A percentile compares a stretch with the other conserved stretches of the same genome.
phyloP scores from a whole-genome alignment of 2,888 invertebrate genomes.

The Uloborus plumipes region DNA sequence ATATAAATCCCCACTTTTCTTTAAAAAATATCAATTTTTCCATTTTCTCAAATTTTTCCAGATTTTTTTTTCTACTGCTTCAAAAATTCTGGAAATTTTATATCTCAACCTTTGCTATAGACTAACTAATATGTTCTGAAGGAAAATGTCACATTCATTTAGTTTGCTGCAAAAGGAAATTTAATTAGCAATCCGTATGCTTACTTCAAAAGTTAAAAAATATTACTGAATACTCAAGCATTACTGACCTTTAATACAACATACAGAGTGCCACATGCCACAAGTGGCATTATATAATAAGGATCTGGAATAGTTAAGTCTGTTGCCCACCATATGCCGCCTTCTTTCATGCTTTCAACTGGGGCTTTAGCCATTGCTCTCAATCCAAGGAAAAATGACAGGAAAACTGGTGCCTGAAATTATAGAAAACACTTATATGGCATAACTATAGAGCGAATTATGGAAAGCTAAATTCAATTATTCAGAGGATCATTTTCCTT shows the following conservation, averaged over 20 bases:
- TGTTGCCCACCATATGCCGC: conserved; percentile 92
- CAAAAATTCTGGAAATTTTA: too few relatives aligned
- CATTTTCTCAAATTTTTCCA: too few relatives aligned
- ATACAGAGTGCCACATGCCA: conserved; percentile 86
- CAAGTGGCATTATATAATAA: conserved; percentile 85
- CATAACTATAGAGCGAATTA: too few relatives aligned
- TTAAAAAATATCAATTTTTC: too few relatives aligned
- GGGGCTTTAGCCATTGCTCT: conserved; percentile 90
- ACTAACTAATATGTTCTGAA: too few relatives aligned
- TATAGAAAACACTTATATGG: conserved; percentile 66
- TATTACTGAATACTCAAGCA: not conserved
- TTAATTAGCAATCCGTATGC: too few relatives aligned
- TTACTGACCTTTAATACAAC: conserved; percentile 81
- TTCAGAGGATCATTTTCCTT: not conserved
- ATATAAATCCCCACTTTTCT: too few relatives aligned
- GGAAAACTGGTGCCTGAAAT: conserved; percentile 83
- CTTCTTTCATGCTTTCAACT: conserved; percentile 88
- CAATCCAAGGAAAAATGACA: conserved; percentile 91
- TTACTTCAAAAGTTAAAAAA: too few relatives aligned
- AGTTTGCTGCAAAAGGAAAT: too few relatives aligned
- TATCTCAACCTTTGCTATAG: too few relatives aligned
- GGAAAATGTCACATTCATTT: too few relatives aligned
- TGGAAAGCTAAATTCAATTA: not conserved
- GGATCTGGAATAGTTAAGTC: conserved; percentile 94
- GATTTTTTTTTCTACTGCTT: too few relatives aligned